These are phyloP conservation scores for Olivierus martensii DNA, from an alignment of 1,140 invertebrate genomes.

Conservation along the genomic window DNA sequence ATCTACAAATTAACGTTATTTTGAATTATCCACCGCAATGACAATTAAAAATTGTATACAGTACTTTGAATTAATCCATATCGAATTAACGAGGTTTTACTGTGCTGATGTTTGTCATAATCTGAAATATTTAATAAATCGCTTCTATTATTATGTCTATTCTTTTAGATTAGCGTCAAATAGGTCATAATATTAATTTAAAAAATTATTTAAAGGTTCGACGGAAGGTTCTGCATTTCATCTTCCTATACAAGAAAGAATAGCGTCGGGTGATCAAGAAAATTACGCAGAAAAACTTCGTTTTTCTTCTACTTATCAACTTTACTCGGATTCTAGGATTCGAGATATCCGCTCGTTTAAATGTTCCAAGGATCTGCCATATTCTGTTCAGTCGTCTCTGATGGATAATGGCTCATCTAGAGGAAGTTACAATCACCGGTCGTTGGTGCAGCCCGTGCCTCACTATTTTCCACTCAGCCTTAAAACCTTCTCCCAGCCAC, in stretches of 20 bases:
- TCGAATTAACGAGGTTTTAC: no score
- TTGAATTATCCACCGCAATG: no score
- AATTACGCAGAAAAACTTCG: not conserved
- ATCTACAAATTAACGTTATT: no score
- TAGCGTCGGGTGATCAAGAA: not conserved
- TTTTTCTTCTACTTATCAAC: not conserved
- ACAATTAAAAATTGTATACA: no score
- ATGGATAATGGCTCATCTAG: not conserved
- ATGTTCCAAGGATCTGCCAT: not conserved
- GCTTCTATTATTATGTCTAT: no score
- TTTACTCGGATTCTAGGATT: not conserved
- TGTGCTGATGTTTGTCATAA: no score
- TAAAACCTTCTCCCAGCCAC: constrained; percentile 10
- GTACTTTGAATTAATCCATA: no score
- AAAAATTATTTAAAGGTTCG: no score
- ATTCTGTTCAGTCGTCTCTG: not conserved
- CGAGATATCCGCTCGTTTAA: not conserved
- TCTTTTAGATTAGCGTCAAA: no score
- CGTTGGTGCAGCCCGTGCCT: constrained; percentile 12
- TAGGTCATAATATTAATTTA: no score
- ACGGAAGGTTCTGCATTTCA: constrained; percentile 12
- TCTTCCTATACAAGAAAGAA: constrained; percentile 5
- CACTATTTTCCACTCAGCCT: constrained; percentile 11
- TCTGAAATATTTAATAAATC: no score
- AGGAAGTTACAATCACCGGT: not conserved